Conservation (phyloP, 2,113 vertebrate genomes). For the Percopsis transmontana region DNA sequence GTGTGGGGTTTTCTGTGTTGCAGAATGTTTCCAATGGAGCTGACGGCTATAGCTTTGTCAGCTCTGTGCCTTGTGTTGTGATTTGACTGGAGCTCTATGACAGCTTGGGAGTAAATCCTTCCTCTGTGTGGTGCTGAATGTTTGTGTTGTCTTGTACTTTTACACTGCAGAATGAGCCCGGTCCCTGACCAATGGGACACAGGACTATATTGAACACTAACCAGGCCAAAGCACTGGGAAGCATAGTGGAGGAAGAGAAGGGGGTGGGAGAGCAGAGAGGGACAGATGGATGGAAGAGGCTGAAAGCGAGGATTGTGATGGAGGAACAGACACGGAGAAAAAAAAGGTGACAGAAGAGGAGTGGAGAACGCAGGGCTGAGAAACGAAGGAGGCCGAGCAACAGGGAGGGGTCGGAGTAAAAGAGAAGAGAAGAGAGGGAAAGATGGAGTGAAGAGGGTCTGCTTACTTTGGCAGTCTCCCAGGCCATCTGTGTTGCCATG, state of each 20-base stretch:
- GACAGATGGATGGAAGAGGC: slow-evolving; percentile 69
- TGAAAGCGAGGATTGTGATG: slow-evolving; percentile 67
- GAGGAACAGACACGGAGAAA: slow-evolving; percentile 53
- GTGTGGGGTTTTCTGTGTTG: background rate
- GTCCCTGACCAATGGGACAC: slow-evolving; percentile 53
- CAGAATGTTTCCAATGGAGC: background rate
- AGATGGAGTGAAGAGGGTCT: slow-evolving; percentile 75
- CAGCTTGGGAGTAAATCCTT: slow-evolving; percentile 30
- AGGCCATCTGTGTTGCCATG: slow-evolving; percentile 97
- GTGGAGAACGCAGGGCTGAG: slow-evolving; percentile 29
- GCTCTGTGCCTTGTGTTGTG: slow-evolving; percentile 40
- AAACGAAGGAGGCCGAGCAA: slow-evolving; percentile 33
- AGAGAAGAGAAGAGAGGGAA: slow-evolving; percentile 48
- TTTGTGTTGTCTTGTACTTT: slow-evolving; percentile 46
- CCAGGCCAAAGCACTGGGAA: slow-evolving; percentile 33
- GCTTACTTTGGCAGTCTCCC: slow-evolving; percentile 99
- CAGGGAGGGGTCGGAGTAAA: background rate
- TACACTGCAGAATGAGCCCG: slow-evolving; percentile 43
- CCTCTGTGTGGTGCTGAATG: slow-evolving; percentile 45
- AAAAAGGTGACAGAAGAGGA: slow-evolving; percentile 59
- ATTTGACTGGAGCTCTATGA: slow-evolving; percentile 39
- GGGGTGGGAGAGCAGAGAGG: slow-evolving; percentile 49
- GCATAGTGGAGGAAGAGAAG: slow-evolving; percentile 47
- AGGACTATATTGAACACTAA: slow-evolving; percentile 51
- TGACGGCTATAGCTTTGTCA: slow-evolving; percentile 8